A percentile compares a stretch with the other conserved stretches of the same genome.
Evolutionary conservation across 2,888 invertebrate genomes (phyloP).

Genomic region (Agrotis ipsilon): DNA sequence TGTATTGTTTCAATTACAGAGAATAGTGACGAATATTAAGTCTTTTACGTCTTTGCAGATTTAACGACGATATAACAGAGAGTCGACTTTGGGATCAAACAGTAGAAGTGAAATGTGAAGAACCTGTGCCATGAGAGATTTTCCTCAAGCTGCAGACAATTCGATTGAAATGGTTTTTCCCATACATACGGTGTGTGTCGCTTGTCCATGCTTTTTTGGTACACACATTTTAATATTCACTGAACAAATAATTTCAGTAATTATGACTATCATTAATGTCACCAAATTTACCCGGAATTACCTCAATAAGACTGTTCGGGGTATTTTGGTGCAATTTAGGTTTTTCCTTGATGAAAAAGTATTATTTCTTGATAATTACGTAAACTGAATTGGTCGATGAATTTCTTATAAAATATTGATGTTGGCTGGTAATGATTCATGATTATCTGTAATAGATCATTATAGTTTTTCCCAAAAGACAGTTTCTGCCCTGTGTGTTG

Average conservation of each 20-base stretch:
- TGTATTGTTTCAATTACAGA: neutral
- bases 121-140: neutral
- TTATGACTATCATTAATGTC: too few relatives aligned
- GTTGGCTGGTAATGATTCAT: neutral
- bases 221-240: neutral
- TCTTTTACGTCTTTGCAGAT: neutral
- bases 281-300: too few relatives aligned
- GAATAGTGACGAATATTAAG: neutral
- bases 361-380: neutral
- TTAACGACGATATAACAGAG: neutral
- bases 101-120: neutral
- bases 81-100: neutral
- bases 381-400: neutral
- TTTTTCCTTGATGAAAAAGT: neutral
- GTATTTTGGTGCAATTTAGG: too few relatives aligned
- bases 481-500: neutral
- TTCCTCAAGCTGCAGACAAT: neutral
- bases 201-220: neutral
- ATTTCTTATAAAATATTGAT: neutral
- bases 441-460: neutral
- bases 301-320: too few relatives aligned
- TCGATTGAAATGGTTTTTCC: neutral
- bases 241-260: neutral
- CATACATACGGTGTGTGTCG: neutral
- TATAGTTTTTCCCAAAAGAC: neutral